A percentile compares a stretch with the other conserved stretches of the same genome.
phyloP scores from a whole-genome alignment of 2,888 invertebrate species.

The Drosophila macrospina region DNA sequence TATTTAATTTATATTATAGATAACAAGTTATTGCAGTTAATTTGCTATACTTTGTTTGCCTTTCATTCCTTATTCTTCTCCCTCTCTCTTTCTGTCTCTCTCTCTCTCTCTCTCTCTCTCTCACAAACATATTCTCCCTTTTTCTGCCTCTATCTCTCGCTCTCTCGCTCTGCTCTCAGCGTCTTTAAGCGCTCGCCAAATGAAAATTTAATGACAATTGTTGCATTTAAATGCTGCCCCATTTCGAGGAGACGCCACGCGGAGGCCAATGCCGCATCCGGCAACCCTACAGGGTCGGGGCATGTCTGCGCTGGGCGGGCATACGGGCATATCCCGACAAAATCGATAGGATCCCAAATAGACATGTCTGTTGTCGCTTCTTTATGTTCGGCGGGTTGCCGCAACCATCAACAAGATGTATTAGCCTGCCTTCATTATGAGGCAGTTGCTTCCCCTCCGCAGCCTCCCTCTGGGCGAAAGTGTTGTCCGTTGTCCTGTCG shows the following conservation, averaged over 20 bases:
- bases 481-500: slow-evolving; percentile 58
- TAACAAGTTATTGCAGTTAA: no score
- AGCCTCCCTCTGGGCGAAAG: slow-evolving; percentile 28
- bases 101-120: no score
- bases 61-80: no score
- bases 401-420: slow-evolving; percentile 73
- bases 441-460: slow-evolving; percentile 23
- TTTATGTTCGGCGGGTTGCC: slow-evolving; percentile 45
- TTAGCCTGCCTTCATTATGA: slow-evolving; percentile 76
- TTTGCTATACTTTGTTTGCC: no score
- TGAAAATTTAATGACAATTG: slow-evolving; percentile 76
- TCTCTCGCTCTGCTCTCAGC: background rate
- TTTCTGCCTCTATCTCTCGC: background rate
- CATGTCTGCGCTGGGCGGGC: background rate
- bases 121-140: background rate
- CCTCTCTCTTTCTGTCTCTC: no score
- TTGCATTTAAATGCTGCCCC: slow-evolving; percentile 78
- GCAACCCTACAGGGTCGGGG: background rate
- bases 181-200: slow-evolving; percentile 28
- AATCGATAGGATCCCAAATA: slow-evolving; percentile 75
- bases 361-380: slow-evolving; percentile 66
- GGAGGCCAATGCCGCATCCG: slow-evolving; percentile 30
- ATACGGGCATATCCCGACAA: slow-evolving; percentile 57
- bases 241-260: slow-evolving; percentile 49
- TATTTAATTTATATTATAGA: no score